Conservation (phyloP, 1,140 invertebrate species). For the Melipona quadrifasciata region DNA sequence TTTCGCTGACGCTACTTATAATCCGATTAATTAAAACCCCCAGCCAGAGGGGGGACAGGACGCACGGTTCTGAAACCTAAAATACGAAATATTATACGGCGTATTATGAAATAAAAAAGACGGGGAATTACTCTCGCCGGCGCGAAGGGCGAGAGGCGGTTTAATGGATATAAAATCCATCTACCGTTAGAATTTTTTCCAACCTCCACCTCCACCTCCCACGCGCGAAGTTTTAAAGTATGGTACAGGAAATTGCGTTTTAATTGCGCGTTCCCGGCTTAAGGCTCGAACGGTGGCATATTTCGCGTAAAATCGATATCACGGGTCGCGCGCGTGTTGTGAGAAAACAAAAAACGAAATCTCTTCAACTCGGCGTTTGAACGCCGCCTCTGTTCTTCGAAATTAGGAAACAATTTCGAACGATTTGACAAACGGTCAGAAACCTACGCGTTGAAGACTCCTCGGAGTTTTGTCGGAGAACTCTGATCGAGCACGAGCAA, state of each 20-base stretch:
- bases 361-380: not conserved
- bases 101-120: conserved; percentile 30
- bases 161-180: conserved; percentile 44
- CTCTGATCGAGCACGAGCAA: not conserved
- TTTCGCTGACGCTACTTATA: conserved; percentile 56
- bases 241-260: conserved; percentile 17
- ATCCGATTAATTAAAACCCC: conserved; percentile 58
- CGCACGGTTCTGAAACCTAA: not conserved
- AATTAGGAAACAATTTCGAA: too few species aligned
- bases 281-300: not conserved
- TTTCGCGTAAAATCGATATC: conserved; percentile 29
- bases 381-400: too few species aligned
- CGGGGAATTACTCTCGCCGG: not conserved
- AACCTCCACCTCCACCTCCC: too few species aligned
- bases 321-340: too few species aligned
- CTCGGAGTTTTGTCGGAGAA: not conserved
- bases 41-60: not conserved
- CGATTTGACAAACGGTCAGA: not conserved
- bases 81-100: conserved; percentile 35
- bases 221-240: conserved; percentile 22
- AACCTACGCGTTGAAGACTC: not conserved
- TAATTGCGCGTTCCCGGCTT: conserved; percentile 18
- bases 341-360: not conserved
- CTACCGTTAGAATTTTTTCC: conserved; percentile 17
- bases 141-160: not conserved